Evolutionary conservation across 1,140 invertebrate genomes (phyloP).

Genomic region (Neocloeon triangulifer): DNA sequence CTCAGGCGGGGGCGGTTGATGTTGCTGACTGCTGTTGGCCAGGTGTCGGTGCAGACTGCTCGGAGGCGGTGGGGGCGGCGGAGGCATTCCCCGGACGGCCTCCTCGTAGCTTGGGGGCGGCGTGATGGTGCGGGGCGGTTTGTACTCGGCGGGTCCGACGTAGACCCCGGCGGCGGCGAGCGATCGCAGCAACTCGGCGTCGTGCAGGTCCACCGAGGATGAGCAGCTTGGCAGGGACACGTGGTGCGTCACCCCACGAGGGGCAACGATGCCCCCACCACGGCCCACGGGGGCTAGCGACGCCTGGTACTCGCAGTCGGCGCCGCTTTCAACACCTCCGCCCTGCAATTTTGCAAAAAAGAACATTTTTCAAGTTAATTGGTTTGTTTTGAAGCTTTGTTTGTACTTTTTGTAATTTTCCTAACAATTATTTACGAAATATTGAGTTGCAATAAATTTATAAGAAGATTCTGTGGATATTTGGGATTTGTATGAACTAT

Average conservation of each 20-base stretch:
- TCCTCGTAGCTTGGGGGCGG: conserved; percentile 4
- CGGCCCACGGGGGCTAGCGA: neutral
- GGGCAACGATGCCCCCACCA: neutral
- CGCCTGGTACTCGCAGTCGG: too few species aligned
- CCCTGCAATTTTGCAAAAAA: too few species aligned
- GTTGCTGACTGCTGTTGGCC: neutral
- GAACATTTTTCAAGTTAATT: too few species aligned
- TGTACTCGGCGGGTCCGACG: neutral
- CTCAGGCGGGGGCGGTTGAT: too few species aligned
- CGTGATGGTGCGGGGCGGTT: neutral
- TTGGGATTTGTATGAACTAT: too few species aligned
- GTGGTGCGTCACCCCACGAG: neutral
- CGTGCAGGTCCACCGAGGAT: neutral
- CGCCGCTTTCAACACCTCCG: too few species aligned
- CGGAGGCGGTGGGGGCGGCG: neutral
- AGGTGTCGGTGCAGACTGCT: neutral
- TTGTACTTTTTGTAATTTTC: too few species aligned
- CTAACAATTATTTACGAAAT: too few species aligned
- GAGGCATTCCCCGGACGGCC: neutral
- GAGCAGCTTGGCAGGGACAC: neutral
- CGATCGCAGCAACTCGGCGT: neutral
- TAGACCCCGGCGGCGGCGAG: neutral
- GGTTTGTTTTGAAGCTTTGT: too few species aligned
- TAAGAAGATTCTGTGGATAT: too few species aligned
- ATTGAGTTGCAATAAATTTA: too few species aligned